Percentiles rank a stretch among this genome's conserved stretches.
phyloP scores from a whole-genome alignment of 2,113 vertebrate species.

The Hippocampus guttulatus region DNA sequence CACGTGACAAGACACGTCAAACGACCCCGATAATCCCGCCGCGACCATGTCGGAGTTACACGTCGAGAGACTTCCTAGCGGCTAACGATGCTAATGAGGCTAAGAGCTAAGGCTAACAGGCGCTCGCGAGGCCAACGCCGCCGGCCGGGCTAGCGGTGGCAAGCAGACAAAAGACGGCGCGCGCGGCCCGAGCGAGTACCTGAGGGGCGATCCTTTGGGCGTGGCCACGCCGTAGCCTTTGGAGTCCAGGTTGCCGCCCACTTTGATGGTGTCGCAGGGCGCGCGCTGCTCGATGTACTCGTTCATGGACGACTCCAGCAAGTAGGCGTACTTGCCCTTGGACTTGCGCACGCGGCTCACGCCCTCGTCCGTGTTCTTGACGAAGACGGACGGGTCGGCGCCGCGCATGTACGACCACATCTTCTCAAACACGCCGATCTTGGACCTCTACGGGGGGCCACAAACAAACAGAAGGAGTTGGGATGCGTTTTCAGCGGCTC shows the following conservation, averaged over 20 bases:
- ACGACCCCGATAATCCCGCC: too few relatives aligned
- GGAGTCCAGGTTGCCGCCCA: conserved; percentile 97
- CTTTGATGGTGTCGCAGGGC: conserved; percentile 98
- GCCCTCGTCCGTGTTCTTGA: conserved; percentile 90
- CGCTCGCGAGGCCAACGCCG: not conserved
- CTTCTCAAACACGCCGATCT: conserved; percentile 98
- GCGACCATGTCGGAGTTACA: too few relatives aligned
- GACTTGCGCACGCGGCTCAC: conserved; percentile 91
- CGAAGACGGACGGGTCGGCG: conserved; percentile 90
- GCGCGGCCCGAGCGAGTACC: conserved; percentile 68
- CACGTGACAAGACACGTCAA: not conserved
- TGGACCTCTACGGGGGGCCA: conserved; percentile 78
- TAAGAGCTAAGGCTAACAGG: not conserved
- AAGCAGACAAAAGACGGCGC: not conserved
- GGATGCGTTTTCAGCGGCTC: too few relatives aligned
- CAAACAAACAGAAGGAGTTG: not conserved
- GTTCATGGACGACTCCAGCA: conserved; percentile 97
- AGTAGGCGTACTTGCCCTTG: conserved; percentile 96
- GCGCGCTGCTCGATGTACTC: conserved; percentile 98
- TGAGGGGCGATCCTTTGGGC: conserved; percentile 92
- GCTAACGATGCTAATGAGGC: not conserved
- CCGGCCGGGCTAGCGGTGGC: not conserved
- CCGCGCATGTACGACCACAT: conserved; percentile 99
- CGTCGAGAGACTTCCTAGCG: too few relatives aligned
- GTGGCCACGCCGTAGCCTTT: conserved; percentile 98